Conservation (phyloP, 2,113 vertebrate genomes). For the Lipotes vexillifer region DNA sequence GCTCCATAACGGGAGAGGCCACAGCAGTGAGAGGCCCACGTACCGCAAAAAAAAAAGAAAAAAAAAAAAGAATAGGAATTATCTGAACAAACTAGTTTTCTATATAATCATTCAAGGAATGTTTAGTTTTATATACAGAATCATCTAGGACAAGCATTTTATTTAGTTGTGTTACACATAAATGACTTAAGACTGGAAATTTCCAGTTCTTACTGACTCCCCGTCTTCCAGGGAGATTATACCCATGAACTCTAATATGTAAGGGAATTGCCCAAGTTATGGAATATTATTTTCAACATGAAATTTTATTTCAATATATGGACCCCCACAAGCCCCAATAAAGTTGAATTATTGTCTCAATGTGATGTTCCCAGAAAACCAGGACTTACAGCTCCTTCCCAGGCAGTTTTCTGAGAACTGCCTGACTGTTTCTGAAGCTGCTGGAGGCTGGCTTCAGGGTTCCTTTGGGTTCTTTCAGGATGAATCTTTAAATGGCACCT, state of each 20-base stretch:
- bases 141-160: neutral
- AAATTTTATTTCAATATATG: neutral
- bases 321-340: neutral
- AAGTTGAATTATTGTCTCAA: neutral
- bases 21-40: too few relatives aligned
- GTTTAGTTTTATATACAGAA: neutral
- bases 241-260: neutral
- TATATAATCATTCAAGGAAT: neutral
- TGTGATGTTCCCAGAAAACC: neutral
- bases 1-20: too few relatives aligned
- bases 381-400: neutral
- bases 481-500: neutral
- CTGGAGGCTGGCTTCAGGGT: neutral
- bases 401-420: neutral
- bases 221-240: neutral
- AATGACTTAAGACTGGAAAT: neutral
- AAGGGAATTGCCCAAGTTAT: neutral
- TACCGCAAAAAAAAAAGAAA: too few relatives aligned
- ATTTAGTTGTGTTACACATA: neutral
- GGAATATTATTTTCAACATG: neutral
- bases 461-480: neutral
- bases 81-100: neutral
- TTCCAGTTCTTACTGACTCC: neutral
- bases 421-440: neutral
- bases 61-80: neutral